Base-by-base conservation (phyloP, 2,888 invertebrate species). In the Rhingia rostrata region DNA sequence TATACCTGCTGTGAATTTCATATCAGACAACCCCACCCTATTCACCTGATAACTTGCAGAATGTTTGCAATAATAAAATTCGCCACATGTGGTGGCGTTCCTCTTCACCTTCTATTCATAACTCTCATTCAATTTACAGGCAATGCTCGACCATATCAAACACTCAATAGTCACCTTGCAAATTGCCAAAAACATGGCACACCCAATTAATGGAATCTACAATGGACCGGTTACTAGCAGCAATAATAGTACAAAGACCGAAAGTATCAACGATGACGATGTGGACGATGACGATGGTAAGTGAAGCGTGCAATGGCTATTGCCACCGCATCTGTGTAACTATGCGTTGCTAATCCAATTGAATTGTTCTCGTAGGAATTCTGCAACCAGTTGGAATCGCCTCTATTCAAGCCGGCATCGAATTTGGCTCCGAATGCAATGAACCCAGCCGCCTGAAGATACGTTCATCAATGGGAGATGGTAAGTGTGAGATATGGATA, bases 121-220 rank as follows among this genome's bases (percentile, higher is more conserved):
- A 43, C 56, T 75, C 22, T 22, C n/a, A 61, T 33, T 7, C 39
- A 75, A 77, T 90, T 93, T 93, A 83, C 93, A 97, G 96, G 95
- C 94, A 85, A 97, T 99, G 95, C 94, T 99, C 92, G 98, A 99
- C 92, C 96, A 98, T 89, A 97, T 99, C 87, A 99, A 99, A 93
- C 99, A 99, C 94, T 97, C 98, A 89, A 99, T 99, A 92, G 98
- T 99, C 87, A 95, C 98, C 89, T 94, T 99, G 88, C 99, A 99
- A 94, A 98, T 99, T 91, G 97, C 98, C 88, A 99, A 99, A 96
- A 97, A 97, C 92, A 97, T 97, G 88, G 97, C 97, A 41, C 96
- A 97, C 92, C 97, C 97, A 78, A 95, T 97, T 9, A 97, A 97
- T 91, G 97, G 97, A 74, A 94, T 97, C 88, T 97, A 97, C 91